Conservation (phyloP, 2,113 vertebrate genomes). For the Zosterops lateralis region DNA sequence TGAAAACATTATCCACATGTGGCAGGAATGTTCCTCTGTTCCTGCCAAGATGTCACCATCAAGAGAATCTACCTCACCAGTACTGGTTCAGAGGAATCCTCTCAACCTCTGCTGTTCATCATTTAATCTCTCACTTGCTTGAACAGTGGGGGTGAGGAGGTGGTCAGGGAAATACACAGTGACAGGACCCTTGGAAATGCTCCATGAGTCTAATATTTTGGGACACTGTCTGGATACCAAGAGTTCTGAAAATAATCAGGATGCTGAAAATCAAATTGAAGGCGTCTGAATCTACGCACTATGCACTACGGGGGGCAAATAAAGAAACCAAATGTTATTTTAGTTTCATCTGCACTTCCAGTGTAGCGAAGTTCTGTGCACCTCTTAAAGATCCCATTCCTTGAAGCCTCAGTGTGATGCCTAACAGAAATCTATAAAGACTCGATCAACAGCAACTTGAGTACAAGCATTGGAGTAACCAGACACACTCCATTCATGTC, state of each 20-base stretch:
- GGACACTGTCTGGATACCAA: neutral
- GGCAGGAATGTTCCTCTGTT: neutral
- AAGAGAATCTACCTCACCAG: neutral
- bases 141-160: accelerated
- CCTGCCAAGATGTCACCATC: slow-evolving; percentile 21
- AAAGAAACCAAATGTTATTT: neutral
- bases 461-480: neutral
- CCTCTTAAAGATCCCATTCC: neutral
- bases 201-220: neutral
- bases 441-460: neutral
- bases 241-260: neutral
- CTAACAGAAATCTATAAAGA: neutral
- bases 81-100: neutral
- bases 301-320: neutral
- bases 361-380: neutral
- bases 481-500: neutral
- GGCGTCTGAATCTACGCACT: neutral
- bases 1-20: neutral
- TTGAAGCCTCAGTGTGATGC: neutral
- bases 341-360: neutral
- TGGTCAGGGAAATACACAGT: neutral
- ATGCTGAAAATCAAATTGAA: neutral
- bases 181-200: neutral
- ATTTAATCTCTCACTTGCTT: neutral
- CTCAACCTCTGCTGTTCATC: neutral